Evolutionary conservation across 2,888 invertebrate species (phyloP).

Genomic region (Panzeria rudis): DNA sequence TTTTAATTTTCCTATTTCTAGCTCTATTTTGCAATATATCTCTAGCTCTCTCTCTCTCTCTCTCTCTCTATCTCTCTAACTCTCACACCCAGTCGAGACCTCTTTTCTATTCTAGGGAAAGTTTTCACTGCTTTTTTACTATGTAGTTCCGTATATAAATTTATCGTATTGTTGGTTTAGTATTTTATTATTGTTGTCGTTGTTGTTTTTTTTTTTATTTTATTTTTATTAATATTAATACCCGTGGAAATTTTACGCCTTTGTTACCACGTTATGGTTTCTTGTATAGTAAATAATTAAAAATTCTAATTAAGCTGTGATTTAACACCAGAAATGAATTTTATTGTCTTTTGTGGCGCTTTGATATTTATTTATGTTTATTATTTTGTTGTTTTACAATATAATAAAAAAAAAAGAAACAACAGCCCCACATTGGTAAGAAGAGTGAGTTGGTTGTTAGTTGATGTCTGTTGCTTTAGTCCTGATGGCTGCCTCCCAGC

Average conservation of each 20-base stretch:
- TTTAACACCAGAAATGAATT: constrained; percentile 72
- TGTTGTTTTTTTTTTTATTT: constrained; percentile 57
- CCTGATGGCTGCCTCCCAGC: constrained; percentile 44
- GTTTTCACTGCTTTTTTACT: neutral
- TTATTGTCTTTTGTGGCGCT: constrained; percentile 71
- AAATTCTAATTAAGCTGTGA: constrained; percentile 75
- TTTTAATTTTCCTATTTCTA: constrained; percentile 57
- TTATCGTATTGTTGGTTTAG: constrained; percentile 23
- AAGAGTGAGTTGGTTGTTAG: too few relatives aligned
- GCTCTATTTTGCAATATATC: constrained; percentile 34
- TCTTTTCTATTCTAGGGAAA: constrained; percentile 13
- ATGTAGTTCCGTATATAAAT: neutral
- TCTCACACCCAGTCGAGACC: neutral
- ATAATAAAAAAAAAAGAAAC: neutral
- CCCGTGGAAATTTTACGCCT: constrained; percentile 73
- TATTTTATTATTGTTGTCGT: constrained; percentile 24
- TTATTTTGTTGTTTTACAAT: neutral
- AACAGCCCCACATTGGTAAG: constrained; percentile 14
- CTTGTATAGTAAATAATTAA: constrained; percentile 74
- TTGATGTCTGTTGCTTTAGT: constrained; percentile 26
- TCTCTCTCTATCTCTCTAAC: neutral
- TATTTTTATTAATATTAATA: constrained; percentile 72
- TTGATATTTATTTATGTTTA: constrained; percentile 61
- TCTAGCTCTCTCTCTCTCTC: neutral
- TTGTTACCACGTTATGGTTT: constrained; percentile 72